Evolutionary conservation across 2,113 vertebrate species (phyloP), one percentile per base, ranked within the genome.

Genomic region (Herpailurus yagouaroundi): DNA sequence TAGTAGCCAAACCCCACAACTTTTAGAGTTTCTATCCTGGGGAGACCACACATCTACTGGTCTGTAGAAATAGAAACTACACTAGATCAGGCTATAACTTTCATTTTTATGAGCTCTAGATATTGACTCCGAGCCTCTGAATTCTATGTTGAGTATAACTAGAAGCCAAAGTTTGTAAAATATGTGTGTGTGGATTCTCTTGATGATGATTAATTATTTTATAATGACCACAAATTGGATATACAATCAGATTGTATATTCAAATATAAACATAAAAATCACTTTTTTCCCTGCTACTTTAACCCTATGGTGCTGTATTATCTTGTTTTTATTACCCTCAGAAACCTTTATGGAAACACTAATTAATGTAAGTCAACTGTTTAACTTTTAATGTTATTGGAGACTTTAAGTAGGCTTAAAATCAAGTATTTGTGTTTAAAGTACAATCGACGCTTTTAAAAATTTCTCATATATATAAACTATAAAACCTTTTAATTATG

Each of bases 311-410:
- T 90, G 2, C 16, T 48, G 36, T 33, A 36, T 79, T 29, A 63
- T 68, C 55, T 95, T 95, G 9, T 36, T 66, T 97, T 93, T 80
- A 91, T 96, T 96, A 89, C 60, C 66, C 76, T 45, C 27, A 91
- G 71, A 96, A 48, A 16, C 45, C 38, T 96, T 94, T 92, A 69
- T 36, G 66, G 69, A 97, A 97, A 89, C 0, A 29, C 48, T 96
- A 97, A 94, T 97, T 96, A 88, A 94, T 82, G 14, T 89, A 89
- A 96, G 89, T 88, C 77, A 96, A 91, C 33, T 86, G 36, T 25
- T 88, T 92, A 97, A 5, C 14, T 96, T 97, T 64, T 95, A 81
- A 95, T 93, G 71, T 79, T 15, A 97, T 77, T 97, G 85, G 88
- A 95, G 50, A 92, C 5, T 86, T 95, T 87, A 96, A 95, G 38